Conservation (phyloP, 1,140 invertebrate species). For the Trichonephila clavipes region DNA sequence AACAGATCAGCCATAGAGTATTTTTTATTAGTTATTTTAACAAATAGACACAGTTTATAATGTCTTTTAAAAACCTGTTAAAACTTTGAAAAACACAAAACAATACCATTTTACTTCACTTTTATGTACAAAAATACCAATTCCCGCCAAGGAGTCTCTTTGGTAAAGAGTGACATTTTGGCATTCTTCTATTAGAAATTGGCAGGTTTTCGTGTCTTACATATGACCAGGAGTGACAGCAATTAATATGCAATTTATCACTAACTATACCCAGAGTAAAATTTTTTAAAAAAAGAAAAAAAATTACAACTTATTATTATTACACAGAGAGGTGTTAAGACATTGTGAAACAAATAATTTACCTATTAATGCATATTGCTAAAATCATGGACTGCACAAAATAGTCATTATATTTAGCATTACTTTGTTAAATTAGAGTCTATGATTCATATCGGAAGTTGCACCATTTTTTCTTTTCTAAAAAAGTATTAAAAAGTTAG, state of each 20-base stretch:
- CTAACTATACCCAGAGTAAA: background rate
- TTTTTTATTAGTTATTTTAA: background rate
- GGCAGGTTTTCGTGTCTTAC: background rate
- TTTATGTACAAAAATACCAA: slow-evolving; percentile 55
- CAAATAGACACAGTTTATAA: slow-evolving; percentile 6
- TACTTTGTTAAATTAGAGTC: no score
- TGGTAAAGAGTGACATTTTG: slow-evolving; percentile 15
- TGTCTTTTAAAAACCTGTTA: slow-evolving; percentile 31
- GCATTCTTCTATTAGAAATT: background rate
- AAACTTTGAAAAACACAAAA: slow-evolving; percentile 50
- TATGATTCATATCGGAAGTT: no score
- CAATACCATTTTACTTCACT: slow-evolving; percentile 17
- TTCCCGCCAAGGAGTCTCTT: slow-evolving; percentile 39
- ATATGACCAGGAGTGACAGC: background rate
- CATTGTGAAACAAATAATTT: background rate
- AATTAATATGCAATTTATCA: background rate
- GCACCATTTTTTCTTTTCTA: no score
- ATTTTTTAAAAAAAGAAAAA: background rate
- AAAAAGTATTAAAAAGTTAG: background rate
- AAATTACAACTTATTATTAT: background rate
- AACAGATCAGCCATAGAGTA: slow-evolving; percentile 29
- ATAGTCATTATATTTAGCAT: no score
- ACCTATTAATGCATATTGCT: background rate
- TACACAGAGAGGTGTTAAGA: background rate
- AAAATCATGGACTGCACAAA: background rate